phyloP scores from a whole-genome alignment of 2,797 vertebrate genomes.

The Simalia tracyae region DNA sequence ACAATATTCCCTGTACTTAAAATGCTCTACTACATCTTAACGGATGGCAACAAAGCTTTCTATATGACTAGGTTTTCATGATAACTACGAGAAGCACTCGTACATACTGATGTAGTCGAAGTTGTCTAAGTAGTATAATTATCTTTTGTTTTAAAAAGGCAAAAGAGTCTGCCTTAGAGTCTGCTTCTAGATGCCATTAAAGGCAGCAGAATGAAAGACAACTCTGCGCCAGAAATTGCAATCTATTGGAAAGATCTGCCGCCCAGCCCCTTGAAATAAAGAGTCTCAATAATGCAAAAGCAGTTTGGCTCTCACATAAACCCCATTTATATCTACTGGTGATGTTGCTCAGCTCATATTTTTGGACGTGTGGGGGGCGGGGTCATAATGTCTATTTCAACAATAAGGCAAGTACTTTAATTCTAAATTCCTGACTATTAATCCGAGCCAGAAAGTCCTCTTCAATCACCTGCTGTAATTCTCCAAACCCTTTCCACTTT shows the following conservation, averaged over 20 bases:
- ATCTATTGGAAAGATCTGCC: neutral
- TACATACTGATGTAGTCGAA: slow-evolving; percentile 35
- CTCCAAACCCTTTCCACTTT: neutral
- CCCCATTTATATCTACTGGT: neutral
- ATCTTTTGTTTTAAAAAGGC: slow-evolving; percentile 34
- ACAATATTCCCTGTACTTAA: slow-evolving; percentile 39
- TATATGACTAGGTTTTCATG: slow-evolving; percentile 24
- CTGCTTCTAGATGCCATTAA: slow-evolving; percentile 31
- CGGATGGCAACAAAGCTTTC: slow-evolving; percentile 22
- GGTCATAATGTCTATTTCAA: neutral
- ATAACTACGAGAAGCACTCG: slow-evolving; percentile 36
- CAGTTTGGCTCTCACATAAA: neutral
- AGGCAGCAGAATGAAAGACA: neutral
- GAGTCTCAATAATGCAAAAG: neutral
- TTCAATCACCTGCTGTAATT: neutral
- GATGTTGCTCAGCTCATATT: neutral
- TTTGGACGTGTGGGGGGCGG: neutral
- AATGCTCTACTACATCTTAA: slow-evolving; percentile 39
- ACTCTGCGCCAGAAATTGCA: neutral
- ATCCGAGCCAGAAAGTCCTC: neutral
- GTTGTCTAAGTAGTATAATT: slow-evolving; percentile 29
- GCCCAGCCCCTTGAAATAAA: neutral
- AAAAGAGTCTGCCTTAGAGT: slow-evolving; percentile 2
- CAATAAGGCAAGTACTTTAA: neutral
- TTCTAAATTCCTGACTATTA: neutral